Evolutionary conservation across 2,888 invertebrate genomes (phyloP).

Genomic region (Biston betularia): DNA sequence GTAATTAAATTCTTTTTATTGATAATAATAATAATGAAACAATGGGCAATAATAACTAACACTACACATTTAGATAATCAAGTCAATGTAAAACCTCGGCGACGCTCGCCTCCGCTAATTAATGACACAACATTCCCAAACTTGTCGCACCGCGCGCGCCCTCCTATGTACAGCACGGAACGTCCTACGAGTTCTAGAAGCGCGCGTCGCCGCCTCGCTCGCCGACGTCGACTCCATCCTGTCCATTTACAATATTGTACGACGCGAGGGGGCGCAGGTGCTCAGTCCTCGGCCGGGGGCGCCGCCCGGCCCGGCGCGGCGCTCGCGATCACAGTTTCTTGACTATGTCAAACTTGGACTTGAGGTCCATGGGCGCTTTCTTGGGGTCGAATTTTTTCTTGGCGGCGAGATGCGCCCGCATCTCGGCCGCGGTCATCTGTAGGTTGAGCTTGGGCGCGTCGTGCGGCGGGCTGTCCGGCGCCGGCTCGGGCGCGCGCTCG

Average conservation of each 20-base stretch:
- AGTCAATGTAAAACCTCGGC: slow-evolving; percentile 71
- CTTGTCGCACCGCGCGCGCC: slow-evolving; percentile 56
- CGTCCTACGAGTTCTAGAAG: slow-evolving; percentile 64
- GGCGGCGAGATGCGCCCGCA: slow-evolving; percentile 93
- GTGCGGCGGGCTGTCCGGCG: slow-evolving; percentile 47
- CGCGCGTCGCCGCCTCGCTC: no score
- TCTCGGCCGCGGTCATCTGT: slow-evolving; percentile 96
- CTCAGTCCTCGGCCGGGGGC: slow-evolving; percentile 31
- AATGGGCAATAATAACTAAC: slow-evolving; percentile 70
- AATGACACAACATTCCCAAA: slow-evolving; percentile 61
- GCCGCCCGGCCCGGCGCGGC: slow-evolving; percentile 41
- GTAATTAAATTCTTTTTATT: slow-evolving; percentile 58
- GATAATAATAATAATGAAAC: slow-evolving; percentile 75
- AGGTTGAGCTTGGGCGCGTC: slow-evolving; percentile 88
- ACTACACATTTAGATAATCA: slow-evolving; percentile 78
- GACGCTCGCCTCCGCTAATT: slow-evolving; percentile 65
- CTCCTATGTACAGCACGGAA: slow-evolving; percentile 58
- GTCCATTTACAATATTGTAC: slow-evolving; percentile 56
- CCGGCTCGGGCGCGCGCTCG: slow-evolving; percentile 24
- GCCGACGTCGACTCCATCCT: no score
- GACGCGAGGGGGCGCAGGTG: slow-evolving; percentile 26
- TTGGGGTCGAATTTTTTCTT: slow-evolving; percentile 96
- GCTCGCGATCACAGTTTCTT: slow-evolving; percentile 91
- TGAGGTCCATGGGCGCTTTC: slow-evolving; percentile 95
- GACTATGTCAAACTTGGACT: slow-evolving; percentile 97